Percentiles rank a stretch among this genome's conserved stretches.
phyloP scores from a whole-genome alignment of 1,140 invertebrate genomes.

The roundworm (Caenorhabditis elegans) region WBcel235 BX284606.5:7426001-7426500 shows the following conservation, averaged over 20 bases:
- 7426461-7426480: constrained; percentile 20
- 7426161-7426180: background rate
- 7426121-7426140: background rate
- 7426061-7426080: constrained; percentile 9
- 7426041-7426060: background rate
- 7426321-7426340: constrained; percentile 18
- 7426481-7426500: constrained; percentile 28
- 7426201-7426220: background rate
- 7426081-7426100: background rate
- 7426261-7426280: constrained; percentile 7
- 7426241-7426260: constrained; percentile 25
- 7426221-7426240: background rate
- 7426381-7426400: constrained; percentile 15
- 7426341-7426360: constrained; percentile 1
- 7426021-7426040: constrained; percentile 16
- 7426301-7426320: constrained; percentile 10
- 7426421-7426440: constrained; percentile 22
- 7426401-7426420: constrained; percentile 29
- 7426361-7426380: background rate
- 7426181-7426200: background rate
- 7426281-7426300: constrained; percentile 13
- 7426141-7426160: background rate
- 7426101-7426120: constrained; percentile 10
- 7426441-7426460: background rate
- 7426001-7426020: constrained; percentile 25